Evolutionary conservation across 2,888 invertebrate species (phyloP), one percentile per base, ranked within the genome.

Genomic region (Ectobius pallidus): DNA sequence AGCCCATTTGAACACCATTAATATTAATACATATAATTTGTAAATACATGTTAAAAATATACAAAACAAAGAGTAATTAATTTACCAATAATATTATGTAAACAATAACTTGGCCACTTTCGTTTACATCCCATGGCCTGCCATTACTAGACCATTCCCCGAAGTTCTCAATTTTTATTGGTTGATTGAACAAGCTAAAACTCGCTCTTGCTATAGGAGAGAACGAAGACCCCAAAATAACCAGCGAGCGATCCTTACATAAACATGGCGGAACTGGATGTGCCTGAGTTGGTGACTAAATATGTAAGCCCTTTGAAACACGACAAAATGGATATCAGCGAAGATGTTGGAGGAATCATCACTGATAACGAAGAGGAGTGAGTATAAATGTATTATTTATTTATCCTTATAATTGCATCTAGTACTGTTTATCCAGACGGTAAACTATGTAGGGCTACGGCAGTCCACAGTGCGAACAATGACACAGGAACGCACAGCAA

Each of bases 301-400:
- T n/a, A n/a, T n/a, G n/a, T n/a, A n/a, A n/a, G n/a, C n/a, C n/a
- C n/a, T n/a, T n/a, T n/a, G n/a, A n/a, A n/a, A n/a, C n/a, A n/a
- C n/a, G n/a, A n/a, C n/a, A n/a, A n/a, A 61, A 81, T 82, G 81
- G 82, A 82, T 70, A 78, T 78, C 22, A 79, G 78, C 71, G 81
- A 82, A 73, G 71, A 73, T 75, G 79, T 77, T 72, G 81, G 81
- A 67, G 81, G 81, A 71, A 81, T 83, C 74, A 80, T 83, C 70
- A 80, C 81, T 3, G 80, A 80, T 77, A 81, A 79, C 75, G 78
- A 80, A n/a, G 82, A 82, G 79, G 81, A 82, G 84, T 83, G 76
- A 83, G 84, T 83, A 63, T 42, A 72, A 14, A 73, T 52, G 3
- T 46, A 16, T 18, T 6, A 65, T 42, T 11, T 4, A 44, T 39